A percentile compares a stretch with the other conserved stretches of the same genome.
These are phyloP conservation scores for Bucco capensis DNA, from an alignment of 2,113 vertebrate genomes.

Conservation along the genomic window DNA sequence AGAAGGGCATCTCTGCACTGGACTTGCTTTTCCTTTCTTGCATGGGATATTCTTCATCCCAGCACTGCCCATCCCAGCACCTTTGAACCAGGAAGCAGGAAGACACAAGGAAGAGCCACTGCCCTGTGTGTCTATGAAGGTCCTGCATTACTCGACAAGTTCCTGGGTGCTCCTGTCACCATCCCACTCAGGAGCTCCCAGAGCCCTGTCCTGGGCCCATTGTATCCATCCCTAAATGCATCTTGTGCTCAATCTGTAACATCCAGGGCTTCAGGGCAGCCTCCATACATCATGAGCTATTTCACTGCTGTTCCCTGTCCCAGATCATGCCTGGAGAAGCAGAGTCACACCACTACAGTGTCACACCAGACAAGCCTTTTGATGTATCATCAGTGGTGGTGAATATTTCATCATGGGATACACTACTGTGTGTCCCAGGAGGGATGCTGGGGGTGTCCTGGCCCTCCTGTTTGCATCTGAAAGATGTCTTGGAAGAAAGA, in stretches of 20 bases:
- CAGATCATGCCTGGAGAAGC: background rate
- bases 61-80: background rate
- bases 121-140: background rate
- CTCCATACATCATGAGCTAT: background rate
- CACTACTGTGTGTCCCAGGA: background rate
- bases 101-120: background rate
- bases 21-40: background rate
- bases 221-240: background rate
- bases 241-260: background rate
- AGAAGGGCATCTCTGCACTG: background rate
- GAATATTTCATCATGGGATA: background rate
- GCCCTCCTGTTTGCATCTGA: background rate
- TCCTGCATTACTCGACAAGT: background rate
- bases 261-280: background rate
- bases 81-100: background rate
- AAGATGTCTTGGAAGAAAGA: background rate
- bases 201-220: background rate
- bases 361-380: background rate
- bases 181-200: background rate
- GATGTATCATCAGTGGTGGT: background rate
- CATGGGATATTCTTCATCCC: background rate
- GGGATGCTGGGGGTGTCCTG: background rate
- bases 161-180: background rate
- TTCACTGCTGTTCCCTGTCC: background rate
- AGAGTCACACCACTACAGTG: background rate